Evolutionary conservation across 2,888 invertebrate genomes (phyloP), one percentile per base, ranked within the genome.

Genomic region (Agriopis marginaria): DNA sequence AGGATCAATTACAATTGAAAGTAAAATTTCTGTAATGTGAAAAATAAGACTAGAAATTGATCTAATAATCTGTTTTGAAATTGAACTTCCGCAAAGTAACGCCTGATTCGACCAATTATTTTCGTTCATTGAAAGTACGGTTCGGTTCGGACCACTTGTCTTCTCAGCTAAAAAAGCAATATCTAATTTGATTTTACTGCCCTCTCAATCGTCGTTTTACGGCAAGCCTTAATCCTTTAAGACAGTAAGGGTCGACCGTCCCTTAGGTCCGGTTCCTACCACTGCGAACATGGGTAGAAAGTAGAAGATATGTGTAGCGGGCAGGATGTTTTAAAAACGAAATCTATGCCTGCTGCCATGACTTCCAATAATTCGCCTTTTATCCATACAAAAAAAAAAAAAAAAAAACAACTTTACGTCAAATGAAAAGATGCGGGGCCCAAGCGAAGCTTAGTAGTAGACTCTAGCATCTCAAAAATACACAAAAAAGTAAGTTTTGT

Each of bases 161-260:
- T 53, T 51, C 59, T 55, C 59, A 64, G 59, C 53, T 66, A 45
- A 47, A 66, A 64, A 66, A 11, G n/a, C 50, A 58, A 50, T 45
- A 54, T 47, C 49, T 40, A 67, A 62, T 68, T 61, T 63, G 40
- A 45, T 58, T 50, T 67, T 39, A 56, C 63, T 62, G 49, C 32
- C 47, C 49, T 45, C 47, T 14, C 58, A 53, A 55, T 63, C 45
- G 56, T 50, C 47, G 45, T 63, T 68, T 61, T 40, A 66, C n/a
- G 61, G 54, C 32, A n/a, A 47, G 50, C 63, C 47, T 62, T 68
- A 68, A 68, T 68, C 67, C 63, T 58, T 63, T 68, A 58, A 63
- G 55, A 59, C 42, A 55, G 47, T 50, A 32, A 45, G 53, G 61
- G 66, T 60, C 49, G 54, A 11, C 49, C 53, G 60, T 45, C 12